Percentiles rank a stretch among this genome's conserved stretches.
phyloP scores from a whole-genome alignment of 2,888 invertebrate genomes.

The Sialis lutaria region DNA sequence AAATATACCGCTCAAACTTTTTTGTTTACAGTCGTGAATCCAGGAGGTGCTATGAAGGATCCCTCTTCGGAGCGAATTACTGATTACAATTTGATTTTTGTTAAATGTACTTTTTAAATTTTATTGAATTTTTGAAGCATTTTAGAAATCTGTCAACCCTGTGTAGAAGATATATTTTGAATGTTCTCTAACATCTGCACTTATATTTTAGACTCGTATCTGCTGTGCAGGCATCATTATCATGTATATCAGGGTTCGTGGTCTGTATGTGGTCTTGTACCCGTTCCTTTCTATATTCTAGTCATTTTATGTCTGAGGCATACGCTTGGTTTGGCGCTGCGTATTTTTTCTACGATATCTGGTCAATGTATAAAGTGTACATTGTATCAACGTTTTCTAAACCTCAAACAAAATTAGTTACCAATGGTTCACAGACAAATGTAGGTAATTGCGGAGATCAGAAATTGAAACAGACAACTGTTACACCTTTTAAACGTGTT shows the following conservation, averaged over 20 bases:
- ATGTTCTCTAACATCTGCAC: background rate
- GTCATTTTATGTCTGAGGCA: conserved; percentile 55
- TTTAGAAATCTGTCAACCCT: too few relatives aligned
- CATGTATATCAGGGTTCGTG: conserved; percentile 44
- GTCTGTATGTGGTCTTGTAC: conserved; percentile 51
- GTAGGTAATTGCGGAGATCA: too few relatives aligned
- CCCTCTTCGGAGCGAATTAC: too few relatives aligned
- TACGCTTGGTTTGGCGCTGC: conserved; percentile 68
- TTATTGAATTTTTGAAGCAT: too few relatives aligned
- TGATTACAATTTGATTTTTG: too few relatives aligned
- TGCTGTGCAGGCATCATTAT: conserved; percentile 50
- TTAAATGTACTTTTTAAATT: too few relatives aligned
- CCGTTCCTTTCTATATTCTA: conserved; percentile 45
- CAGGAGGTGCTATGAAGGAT: too few relatives aligned
- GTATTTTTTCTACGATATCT: conserved; percentile 63
- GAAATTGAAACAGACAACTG: background rate
- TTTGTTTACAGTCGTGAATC: too few relatives aligned
- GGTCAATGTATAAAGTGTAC: conserved; percentile 63
- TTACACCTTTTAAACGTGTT: background rate
- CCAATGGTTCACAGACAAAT: background rate
- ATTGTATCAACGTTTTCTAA: conserved; percentile 10
- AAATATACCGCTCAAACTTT: too few relatives aligned
- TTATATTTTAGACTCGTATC: conserved; percentile 41
- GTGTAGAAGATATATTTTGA: background rate
- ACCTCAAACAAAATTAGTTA: background rate